Evolutionary conservation across 2,888 invertebrate species (phyloP).

Genomic region (Baronia brevicornis): DNA sequence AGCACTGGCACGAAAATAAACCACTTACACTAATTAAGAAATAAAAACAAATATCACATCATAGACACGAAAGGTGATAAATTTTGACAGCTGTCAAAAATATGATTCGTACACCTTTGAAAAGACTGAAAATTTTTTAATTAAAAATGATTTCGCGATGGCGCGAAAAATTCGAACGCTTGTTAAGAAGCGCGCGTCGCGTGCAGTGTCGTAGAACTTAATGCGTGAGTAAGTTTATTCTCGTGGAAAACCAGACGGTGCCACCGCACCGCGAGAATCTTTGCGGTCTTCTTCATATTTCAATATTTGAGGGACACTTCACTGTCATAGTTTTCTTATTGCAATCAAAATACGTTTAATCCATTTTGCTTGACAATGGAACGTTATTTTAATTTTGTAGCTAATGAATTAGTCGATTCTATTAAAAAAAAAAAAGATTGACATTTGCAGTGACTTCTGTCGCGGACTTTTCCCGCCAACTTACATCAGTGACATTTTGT

Average conservation of each 20-base stretch:
- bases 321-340: no score
- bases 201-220: conserved; percentile 48
- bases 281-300: neutral
- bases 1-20: conserved; percentile 23
- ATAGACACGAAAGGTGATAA: conserved; percentile 16
- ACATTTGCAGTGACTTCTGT: no score
- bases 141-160: conserved; percentile 40
- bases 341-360: no score
- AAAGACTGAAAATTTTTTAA: neutral
- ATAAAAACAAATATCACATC: conserved; percentile 20
- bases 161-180: conserved; percentile 55
- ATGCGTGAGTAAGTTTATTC: conserved; percentile 48
- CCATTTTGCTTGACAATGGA: no score
- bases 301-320: no score
- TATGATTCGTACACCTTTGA: no score
- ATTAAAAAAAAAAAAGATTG: no score
- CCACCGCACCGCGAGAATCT: conserved; percentile 18
- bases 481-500: no score
- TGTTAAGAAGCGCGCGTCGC: conserved; percentile 59
- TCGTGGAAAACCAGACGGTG: conserved; percentile 35
- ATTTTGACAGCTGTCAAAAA: conserved; percentile 14
- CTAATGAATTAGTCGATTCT: no score
- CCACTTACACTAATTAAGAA: conserved; percentile 14
- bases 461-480: no score
- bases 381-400: no score